Conservation (phyloP, 2,888 invertebrate species). For the Diplazon laetatorius region DNA sequence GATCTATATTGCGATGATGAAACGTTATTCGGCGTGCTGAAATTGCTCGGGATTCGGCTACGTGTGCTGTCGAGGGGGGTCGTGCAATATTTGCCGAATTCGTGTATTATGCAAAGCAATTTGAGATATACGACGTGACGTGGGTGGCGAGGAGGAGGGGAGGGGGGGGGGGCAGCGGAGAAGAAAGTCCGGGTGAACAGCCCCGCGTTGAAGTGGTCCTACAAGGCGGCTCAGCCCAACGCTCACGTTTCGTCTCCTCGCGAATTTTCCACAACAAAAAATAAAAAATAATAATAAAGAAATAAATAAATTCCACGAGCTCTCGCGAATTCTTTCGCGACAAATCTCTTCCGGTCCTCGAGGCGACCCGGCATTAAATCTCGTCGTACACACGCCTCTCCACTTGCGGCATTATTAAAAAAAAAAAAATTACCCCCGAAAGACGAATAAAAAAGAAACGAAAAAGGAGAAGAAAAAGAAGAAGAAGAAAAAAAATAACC, state of each 20-base stretch:
- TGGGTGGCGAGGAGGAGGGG: too few species aligned
- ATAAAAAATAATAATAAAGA: too few species aligned
- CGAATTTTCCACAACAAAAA: slow-evolving; percentile 39
- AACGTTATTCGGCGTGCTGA: background rate
- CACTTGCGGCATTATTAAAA: slow-evolving; percentile 40
- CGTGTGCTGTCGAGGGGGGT: background rate
- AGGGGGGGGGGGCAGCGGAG: too few species aligned
- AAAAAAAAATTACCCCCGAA: too few species aligned
- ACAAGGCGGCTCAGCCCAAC: slow-evolving; percentile 16
- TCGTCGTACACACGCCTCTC: slow-evolving; percentile 38
- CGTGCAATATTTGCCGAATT: slow-evolving; percentile 52
- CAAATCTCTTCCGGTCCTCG: slow-evolving; percentile 51
- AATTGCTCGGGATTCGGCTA: background rate
- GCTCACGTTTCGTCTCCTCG: slow-evolving; percentile 33
- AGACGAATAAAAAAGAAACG: background rate
- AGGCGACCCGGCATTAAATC: slow-evolving; percentile 38
- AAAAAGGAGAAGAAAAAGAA: too few species aligned
- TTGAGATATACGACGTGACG: slow-evolving; percentile 29
- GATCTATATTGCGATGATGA: too few species aligned
- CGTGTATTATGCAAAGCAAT: slow-evolving; percentile 40
- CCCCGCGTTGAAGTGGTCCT: slow-evolving; percentile 33
- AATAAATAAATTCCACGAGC: background rate
- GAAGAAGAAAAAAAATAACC: too few species aligned
- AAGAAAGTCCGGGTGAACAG: slow-evolving; percentile 16
- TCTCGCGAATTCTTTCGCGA: slow-evolving; percentile 50